Evolutionary conservation across 1,140 invertebrate genomes (phyloP).

Genomic region (Sycobia sp.): DNA sequence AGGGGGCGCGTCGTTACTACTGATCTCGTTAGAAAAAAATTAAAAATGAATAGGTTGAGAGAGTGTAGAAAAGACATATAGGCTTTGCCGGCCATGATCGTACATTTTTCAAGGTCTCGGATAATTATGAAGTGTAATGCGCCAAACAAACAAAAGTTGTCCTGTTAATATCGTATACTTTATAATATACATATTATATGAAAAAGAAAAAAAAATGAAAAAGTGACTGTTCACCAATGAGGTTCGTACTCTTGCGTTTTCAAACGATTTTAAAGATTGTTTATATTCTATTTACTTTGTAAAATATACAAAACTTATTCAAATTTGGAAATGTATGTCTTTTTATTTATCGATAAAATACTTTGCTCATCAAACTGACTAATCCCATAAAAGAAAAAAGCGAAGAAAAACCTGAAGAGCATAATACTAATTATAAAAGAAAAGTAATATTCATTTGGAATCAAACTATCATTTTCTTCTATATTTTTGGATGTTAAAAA

Average conservation of each 20-base stretch:
- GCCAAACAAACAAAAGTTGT: conserved; percentile 51
- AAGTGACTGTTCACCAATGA: conserved; percentile 37
- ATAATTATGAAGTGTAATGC: conserved; percentile 31
- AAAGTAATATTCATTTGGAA: too few species aligned
- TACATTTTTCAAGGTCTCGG: conserved; percentile 26
- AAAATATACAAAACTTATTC: conserved; percentile 62
- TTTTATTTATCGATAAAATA: too few species aligned
- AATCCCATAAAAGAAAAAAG: too few species aligned
- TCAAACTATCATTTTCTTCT: too few species aligned
- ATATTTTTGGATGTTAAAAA: too few species aligned
- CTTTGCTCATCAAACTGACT: too few species aligned
- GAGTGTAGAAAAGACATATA: background rate
- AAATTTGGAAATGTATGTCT: conserved; percentile 42
- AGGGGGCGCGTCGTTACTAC: too few species aligned
- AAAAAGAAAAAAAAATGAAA: conserved; percentile 2
- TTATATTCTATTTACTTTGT: conserved; percentile 62
- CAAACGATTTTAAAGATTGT: conserved; percentile 58
- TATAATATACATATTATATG: conserved; percentile 50
- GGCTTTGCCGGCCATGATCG: background rate
- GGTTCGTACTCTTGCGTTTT: conserved; percentile 57
- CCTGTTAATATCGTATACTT: conserved; percentile 60
- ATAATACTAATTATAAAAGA: too few species aligned
- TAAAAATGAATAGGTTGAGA: too few species aligned
- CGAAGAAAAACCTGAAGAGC: too few species aligned
- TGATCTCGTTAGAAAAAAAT: conserved; percentile 15